These are phyloP conservation scores for Sterna hirundo DNA, from an alignment of 2,113 vertebrate species.

Conservation along the genomic window DNA sequence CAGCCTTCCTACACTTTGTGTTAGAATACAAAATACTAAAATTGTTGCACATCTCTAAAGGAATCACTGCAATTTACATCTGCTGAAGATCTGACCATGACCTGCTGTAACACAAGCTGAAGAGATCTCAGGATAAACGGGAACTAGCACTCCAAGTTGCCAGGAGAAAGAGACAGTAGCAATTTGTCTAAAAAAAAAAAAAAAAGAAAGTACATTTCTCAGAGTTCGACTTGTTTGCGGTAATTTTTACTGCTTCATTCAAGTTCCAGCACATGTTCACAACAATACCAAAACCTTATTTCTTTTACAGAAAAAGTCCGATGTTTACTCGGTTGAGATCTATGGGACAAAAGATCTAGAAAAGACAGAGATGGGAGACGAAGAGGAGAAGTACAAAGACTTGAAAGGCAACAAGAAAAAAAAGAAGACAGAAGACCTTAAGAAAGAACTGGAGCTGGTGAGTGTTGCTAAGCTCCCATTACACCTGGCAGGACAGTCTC, in stretches of 20 bases:
- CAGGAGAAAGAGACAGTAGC: neutral
- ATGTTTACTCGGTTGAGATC: slow-evolving; percentile 75
- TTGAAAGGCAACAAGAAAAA: slow-evolving; percentile 54
- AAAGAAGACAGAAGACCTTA: slow-evolving; percentile 57
- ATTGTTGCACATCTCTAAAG: neutral
- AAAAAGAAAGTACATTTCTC: no score
- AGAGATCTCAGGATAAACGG: neutral
- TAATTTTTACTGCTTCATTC: neutral
- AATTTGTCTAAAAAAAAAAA: neutral
- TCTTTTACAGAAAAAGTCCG: slow-evolving; percentile 63
- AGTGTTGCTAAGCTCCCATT: slow-evolving; percentile 45
- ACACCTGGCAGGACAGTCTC: neutral
- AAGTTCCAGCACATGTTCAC: neutral
- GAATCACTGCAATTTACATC: neutral
- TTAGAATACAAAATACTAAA: neutral
- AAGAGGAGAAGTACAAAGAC: slow-evolving; percentile 54
- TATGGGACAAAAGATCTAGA: slow-evolving; percentile 52
- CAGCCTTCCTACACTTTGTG: neutral
- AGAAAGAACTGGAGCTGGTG: slow-evolving; percentile 77
- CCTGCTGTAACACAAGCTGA: neutral
- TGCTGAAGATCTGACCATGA: neutral
- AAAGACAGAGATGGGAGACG: neutral
- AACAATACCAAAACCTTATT: neutral
- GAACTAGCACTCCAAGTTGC: neutral
- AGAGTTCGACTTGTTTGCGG: neutral